Conservation (phyloP, 2,888 invertebrate genomes). For the Thecocarcelia acutangulata region DNA sequence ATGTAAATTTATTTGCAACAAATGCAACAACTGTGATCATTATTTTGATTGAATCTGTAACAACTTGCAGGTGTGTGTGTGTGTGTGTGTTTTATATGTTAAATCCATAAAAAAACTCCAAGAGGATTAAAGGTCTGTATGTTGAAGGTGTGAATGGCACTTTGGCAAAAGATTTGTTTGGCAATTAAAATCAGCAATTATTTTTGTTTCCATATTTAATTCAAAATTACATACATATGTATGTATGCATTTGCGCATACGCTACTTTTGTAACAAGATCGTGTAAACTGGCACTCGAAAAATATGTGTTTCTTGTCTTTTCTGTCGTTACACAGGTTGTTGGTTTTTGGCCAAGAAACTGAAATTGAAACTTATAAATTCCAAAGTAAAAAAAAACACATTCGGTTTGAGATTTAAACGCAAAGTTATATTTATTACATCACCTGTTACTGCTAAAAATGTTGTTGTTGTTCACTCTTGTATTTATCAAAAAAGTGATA, state of each 20-base stretch:
- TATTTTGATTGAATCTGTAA: no score
- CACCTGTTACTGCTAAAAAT: conserved; percentile 40
- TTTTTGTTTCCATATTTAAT: not conserved
- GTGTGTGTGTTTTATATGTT: not conserved
- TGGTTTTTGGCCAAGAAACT: conserved; percentile 54
- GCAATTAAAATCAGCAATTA: conserved; percentile 26
- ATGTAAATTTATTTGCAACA: no score
- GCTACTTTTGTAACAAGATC: conserved; percentile 44
- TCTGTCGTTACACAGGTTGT: conserved; percentile 19
- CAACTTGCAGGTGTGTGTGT: no score
- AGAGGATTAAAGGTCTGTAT: conserved; percentile 2
- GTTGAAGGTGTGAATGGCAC: conserved; percentile 10
- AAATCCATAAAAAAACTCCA: not conserved
- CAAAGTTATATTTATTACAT: conserved; percentile 49
- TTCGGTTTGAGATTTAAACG: conserved; percentile 1
- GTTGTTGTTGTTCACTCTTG: not conserved
- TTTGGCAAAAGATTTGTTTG: conserved; percentile 25
- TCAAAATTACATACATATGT: not conserved
- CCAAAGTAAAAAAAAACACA: conserved; percentile 24
- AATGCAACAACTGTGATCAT: no score
- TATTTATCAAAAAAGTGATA: conserved; percentile 47
- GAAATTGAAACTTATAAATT: conserved; percentile 45
- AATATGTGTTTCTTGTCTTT: conserved; percentile 8
- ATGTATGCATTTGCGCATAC: not conserved
- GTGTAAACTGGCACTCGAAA: conserved; percentile 39